Base-by-base conservation (phyloP, 2,888 invertebrate species). In the Tridacna gigas region DNA sequence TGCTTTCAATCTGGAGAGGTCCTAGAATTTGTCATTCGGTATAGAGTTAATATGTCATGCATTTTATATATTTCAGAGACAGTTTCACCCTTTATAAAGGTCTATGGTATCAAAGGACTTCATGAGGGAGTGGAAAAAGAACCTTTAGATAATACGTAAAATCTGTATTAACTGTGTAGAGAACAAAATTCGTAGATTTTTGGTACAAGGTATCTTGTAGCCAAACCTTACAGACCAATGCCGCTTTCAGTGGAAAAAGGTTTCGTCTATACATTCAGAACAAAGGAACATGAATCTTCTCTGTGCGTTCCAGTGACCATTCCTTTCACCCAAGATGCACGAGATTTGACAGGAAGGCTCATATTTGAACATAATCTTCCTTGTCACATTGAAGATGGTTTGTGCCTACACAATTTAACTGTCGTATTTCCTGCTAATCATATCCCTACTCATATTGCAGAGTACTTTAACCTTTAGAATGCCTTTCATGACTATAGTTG, bases 311-410 rank as follows among this genome's bases (percentile, higher is more conserved):
- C 93, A 13, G 89, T 94, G 11, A 86, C 86, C 0, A 90, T 94
- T 25, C 94, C 94, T n/a, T 77, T 90, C 60, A 47, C 65, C 11
- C 91, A 90, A 73, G 84, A 91, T 60, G 86, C 96, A 0, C 94
- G 96, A 75, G 97, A 97, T 94, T 95, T 97, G 3, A 96, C 96
- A 20, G 96, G 97, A 88, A 95, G 97, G 82, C 95, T 97, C 63
- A 95, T 97, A 89, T 95, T 96, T 73, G 96, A 96, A 90, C 97
- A 97, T 91, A 96, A 96, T 91, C 95, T 97, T 74, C 97, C 97
- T 0, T 96, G 96, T 83, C 97, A 96, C 92, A 95, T 97, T 75
- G 96, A 97, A 94, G 95, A 96, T 86, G 96, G 97, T 96, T 94
- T 90, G 69, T 22, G 37, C 7, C 7, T 37, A 37, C 37, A 37